Conservation (phyloP, 2,113 vertebrate genomes). For the Callipepla californica region DNA sequence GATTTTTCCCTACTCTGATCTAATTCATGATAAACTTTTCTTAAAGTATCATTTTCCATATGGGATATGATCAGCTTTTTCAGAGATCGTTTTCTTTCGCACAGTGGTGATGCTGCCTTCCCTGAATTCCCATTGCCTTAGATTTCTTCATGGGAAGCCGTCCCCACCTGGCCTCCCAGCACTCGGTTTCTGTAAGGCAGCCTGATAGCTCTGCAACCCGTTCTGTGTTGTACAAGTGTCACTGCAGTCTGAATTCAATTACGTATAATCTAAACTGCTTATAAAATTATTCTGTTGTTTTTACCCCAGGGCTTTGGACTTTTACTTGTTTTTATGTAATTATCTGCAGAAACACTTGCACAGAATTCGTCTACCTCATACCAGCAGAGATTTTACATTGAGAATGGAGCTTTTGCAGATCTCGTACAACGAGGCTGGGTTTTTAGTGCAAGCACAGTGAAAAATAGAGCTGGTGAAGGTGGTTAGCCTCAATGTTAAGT, state of each 20-base stretch:
- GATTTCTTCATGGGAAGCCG: neutral
- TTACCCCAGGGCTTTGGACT: constrained; percentile 35
- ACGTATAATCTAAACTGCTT: constrained; percentile 30
- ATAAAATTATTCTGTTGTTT: constrained; percentile 1
- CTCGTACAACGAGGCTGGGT: neutral
- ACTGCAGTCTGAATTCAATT: neutral
- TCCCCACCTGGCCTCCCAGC: neutral
- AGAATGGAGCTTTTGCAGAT: neutral
- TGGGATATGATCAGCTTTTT: neutral
- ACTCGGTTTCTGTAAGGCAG: neutral
- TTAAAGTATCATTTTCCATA: neutral
- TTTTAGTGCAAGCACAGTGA: neutral
- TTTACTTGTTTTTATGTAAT: constrained; percentile 34
- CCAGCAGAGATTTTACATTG: neutral
- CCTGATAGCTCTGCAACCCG: neutral
- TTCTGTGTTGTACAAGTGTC: neutral
- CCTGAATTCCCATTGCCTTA: neutral
- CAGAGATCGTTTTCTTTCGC: neutral
- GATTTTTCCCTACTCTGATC: neutral
- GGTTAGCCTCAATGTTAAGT: neutral
- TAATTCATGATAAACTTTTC: neutral
- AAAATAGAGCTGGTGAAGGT: neutral
- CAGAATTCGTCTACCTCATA: neutral
- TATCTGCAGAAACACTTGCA: constrained; percentile 22
- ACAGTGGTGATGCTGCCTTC: neutral